Base-by-base conservation (phyloP, 64 coral and sea anemone species). In the Montipora cactus region DNA sequence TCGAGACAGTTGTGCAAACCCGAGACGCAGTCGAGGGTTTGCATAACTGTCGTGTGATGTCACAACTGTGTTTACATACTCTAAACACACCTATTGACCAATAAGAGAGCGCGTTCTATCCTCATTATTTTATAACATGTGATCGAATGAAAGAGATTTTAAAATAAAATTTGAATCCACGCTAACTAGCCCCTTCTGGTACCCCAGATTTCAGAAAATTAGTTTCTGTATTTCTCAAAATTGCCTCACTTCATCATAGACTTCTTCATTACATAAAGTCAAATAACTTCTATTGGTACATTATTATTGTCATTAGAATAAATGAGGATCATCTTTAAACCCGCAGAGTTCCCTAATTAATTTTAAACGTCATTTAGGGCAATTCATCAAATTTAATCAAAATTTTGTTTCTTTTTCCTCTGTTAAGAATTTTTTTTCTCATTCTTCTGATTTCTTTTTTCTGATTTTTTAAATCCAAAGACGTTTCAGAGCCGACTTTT, bases 401-500 rank as follows among this genome's bases (percentile, higher is more conserved):
- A 9, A 5, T 64, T 11, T 64, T 64, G 10, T 64, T 64, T 46
- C 73, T 75, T 44, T 75, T 75, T 14, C 10, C 28, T 45, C 28
- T 49, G 9, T 49, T 46, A 47, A 76, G 15, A 49, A 77, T 13
- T 16, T 12, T 49, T 49, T 78, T 19, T 78, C 12, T 49, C 44
- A 18, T 16, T 78, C 44, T 19, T 4, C 16, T 78, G 44, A 78
- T 78, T 49, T 78, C 11, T 78, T 50, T 15, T 64, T 15, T 64
- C 59, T 16, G 1, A 16, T 19, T 71, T 49, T 71, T 71, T 71
- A 10, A 10, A 5, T 86, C n/a, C 47, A 71, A 19, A 92, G 90
- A 92, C 70, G 68, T 92, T 11, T 58, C 90, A 4, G 67, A 45
- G 12, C 90, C 90, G 49, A 57, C 68, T 16, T 92, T 92, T 48